Evolutionary conservation across 1,140 invertebrate genomes (phyloP), one percentile per base, ranked within the genome.

Genomic region (Calliphora vicina): DNA sequence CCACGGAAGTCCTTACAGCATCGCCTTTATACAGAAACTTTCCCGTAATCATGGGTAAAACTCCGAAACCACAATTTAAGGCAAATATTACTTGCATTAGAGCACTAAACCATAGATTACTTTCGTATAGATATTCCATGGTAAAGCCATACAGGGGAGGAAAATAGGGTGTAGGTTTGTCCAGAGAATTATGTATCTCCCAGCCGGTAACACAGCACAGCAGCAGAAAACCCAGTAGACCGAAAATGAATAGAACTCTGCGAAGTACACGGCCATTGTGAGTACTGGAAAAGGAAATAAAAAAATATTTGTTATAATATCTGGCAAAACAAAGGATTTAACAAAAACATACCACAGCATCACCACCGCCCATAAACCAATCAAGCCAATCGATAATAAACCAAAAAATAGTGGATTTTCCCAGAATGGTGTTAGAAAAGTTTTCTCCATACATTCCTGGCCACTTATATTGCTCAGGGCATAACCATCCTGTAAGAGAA

Each of bases 11-110:
- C 27, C 90, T 85, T 26, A 90, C 87, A 2, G 90, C 89, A 74
- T 91, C 90, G 8, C 90, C 89, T 84, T 91, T 91, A 83, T 90
- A 90, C 23, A 91, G 84, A 83, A 90, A 90, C 84, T 90, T 90
- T 13, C 90, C 90, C 3, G 90, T 91, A 10, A 91, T n/a, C 83
- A 90, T 89, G 13, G 90, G 89, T 76, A 90, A 80, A 4, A 86
- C 85, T 17, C 90, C 90, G 50, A 90, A 87, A 29, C 89, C 90
- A 45, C 88, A 89, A 73, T 90, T 88, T 0, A 88, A 86, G 15
- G 88, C 86, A 84, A 87, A 90, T 23, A 91, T 83, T 9, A 91
- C 89, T 85, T 91, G 90, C 84, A 89, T 85, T 29, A 91, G 27
- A 3, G 89, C 90, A 83, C 90, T 89, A 57, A 90, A 91, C 90